Conservation (phyloP, 2,797 vertebrate species). For the Cygnus olor region DNA sequence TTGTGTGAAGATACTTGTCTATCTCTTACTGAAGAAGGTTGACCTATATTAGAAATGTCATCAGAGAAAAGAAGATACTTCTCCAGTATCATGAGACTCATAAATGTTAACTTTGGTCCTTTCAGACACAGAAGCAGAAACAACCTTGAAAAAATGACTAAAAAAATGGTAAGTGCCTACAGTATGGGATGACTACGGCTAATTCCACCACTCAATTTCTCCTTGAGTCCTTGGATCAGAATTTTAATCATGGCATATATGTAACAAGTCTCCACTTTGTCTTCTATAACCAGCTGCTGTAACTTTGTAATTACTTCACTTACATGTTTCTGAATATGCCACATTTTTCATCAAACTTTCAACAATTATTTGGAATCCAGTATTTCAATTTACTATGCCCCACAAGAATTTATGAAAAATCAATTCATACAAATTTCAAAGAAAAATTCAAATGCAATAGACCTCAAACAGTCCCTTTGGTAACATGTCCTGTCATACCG, state of each 20-base stretch:
- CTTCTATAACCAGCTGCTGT: neutral
- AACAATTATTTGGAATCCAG: neutral
- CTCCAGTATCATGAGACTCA: neutral
- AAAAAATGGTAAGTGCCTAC: neutral
- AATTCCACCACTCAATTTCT: rapidly evolving
- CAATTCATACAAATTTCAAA: neutral
- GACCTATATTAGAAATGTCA: neutral
- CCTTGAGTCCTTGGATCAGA: neutral
- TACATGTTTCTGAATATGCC: neutral
- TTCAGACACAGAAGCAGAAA: neutral
- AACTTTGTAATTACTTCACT: neutral
- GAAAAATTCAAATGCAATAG: neutral
- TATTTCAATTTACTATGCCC: neutral
- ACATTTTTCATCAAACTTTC: neutral
- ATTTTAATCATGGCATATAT: neutral
- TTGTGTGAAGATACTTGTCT: neutral
- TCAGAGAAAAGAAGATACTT: neutral
- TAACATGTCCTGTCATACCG: neutral
- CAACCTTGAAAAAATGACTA: neutral
- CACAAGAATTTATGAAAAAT: neutral
- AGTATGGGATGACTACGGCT: neutral
- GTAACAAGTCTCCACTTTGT: neutral
- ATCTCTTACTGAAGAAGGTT: neutral
- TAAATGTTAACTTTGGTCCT: neutral
- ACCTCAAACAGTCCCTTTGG: neutral